Conservation (phyloP, 2,113 vertebrate species). For the Lophotis ruficrista region DNA sequence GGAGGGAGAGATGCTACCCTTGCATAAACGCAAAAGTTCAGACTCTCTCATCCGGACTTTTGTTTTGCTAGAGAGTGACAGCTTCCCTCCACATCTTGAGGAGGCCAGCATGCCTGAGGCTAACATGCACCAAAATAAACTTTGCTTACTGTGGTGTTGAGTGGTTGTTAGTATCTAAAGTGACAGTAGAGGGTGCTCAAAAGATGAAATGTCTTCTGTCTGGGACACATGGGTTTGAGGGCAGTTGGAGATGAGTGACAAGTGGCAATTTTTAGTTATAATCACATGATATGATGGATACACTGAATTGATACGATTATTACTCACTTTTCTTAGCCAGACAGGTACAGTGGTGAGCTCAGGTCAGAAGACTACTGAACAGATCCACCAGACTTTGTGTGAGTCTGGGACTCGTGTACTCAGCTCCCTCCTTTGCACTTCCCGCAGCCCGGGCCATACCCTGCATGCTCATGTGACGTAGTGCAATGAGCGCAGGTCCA, state of each 20-base stretch:
- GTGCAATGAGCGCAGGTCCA: neutral
- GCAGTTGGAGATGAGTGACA: neutral
- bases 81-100: neutral
- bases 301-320: neutral
- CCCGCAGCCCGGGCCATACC: rapidly evolving
- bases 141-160: neutral
- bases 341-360: neutral
- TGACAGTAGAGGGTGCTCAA: neutral
- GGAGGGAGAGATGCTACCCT: neutral
- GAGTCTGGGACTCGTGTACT: rapidly evolving
- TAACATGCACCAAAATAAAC: neutral
- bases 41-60: neutral
- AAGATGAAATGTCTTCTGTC: neutral
- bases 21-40: neutral
- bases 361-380: neutral
- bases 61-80: neutral
- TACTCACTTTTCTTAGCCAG: neutral
- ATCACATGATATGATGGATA: neutral
- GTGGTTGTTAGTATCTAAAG: too few species aligned
- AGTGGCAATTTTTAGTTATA: neutral
- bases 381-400: neutral
- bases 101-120: neutral
- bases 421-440: neutral
- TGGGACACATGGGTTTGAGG: neutral
- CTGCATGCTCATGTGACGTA: rapidly evolving